Evolutionary conservation across 1,140 invertebrate species (phyloP).

Genomic region (Drosophila malerkotliana): DNA sequence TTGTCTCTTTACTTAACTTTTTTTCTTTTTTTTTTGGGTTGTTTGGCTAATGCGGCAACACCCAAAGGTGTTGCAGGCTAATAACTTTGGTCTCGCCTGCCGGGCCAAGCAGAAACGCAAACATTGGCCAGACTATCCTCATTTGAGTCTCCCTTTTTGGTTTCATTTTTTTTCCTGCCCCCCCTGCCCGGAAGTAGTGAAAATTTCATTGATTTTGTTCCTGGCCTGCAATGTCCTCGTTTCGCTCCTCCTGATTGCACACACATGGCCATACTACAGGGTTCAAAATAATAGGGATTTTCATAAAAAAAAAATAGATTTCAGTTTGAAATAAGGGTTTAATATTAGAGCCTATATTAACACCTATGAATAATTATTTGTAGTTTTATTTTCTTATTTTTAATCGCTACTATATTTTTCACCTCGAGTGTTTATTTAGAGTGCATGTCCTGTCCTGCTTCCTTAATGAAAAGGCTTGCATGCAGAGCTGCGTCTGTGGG

Average conservation of each 20-base stretch:
- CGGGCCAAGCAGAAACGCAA: constrained; percentile 60
- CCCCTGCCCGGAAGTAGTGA: constrained; percentile 68
- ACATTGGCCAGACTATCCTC: constrained; percentile 38
- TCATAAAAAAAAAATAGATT: too few species aligned
- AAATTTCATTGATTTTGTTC: constrained; percentile 78
- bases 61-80: constrained; percentile 71
- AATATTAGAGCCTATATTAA: too few species aligned
- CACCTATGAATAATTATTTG: too few species aligned
- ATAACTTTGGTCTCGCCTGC: constrained; percentile 66
- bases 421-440: not conserved
- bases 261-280: constrained; percentile 16
- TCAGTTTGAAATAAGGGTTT: too few species aligned
- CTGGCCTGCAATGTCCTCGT: constrained; percentile 68
- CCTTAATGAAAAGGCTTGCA: constrained; percentile 62
- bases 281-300: not conserved
- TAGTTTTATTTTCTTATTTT: too few species aligned
- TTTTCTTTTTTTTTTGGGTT: constrained; percentile 7
- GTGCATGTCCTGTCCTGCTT: constrained; percentile 32
- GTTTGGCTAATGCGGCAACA: constrained; percentile 36
- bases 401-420: not conserved
- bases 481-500: constrained; percentile 29
- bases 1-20: constrained; percentile 9
- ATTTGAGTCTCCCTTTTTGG: constrained; percentile 3
- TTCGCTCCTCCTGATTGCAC: constrained; percentile 42
- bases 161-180: not conserved